A percentile compares a stretch with the other conserved stretches of the same genome.
phyloP scores from a whole-genome alignment of 2,888 invertebrate species.

The Himalopsyche kuldschensis region DNA sequence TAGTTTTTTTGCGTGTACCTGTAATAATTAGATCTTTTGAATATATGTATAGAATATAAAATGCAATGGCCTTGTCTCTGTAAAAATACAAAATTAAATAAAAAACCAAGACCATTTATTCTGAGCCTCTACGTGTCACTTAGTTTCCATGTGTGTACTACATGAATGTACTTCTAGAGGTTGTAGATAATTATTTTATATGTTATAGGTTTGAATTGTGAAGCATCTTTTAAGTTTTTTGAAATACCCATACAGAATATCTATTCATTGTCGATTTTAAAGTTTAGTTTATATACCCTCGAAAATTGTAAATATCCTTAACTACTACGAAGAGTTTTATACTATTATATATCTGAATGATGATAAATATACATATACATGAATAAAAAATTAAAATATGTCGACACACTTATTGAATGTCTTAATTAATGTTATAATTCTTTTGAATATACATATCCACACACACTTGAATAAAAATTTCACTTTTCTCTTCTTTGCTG shows the following conservation, averaged over 20 bases:
- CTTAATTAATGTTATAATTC: background rate
- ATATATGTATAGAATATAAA: background rate
- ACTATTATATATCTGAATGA: constrained; percentile 18
- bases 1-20: background rate
- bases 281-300: constrained; percentile 12
- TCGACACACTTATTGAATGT: background rate
- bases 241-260: background rate
- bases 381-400: background rate
- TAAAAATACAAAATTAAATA: background rate
- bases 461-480: background rate
- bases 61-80: background rate
- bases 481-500: background rate
- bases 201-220: background rate
- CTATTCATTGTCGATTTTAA: background rate
- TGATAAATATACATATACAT: background rate
- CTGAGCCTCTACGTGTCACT: background rate
- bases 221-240: background rate
- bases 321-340: constrained; percentile 27
- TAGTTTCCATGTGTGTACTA: background rate
- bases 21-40: background rate
- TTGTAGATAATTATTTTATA: background rate
- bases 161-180: background rate
- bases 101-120: background rate
- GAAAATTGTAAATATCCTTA: constrained; percentile 30
- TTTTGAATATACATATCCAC: background rate